Evolutionary conservation across 2,797 vertebrate genomes (phyloP), one percentile per base, ranked within the genome.

Genomic region (Hyperoplus lanceolatus): DNA sequence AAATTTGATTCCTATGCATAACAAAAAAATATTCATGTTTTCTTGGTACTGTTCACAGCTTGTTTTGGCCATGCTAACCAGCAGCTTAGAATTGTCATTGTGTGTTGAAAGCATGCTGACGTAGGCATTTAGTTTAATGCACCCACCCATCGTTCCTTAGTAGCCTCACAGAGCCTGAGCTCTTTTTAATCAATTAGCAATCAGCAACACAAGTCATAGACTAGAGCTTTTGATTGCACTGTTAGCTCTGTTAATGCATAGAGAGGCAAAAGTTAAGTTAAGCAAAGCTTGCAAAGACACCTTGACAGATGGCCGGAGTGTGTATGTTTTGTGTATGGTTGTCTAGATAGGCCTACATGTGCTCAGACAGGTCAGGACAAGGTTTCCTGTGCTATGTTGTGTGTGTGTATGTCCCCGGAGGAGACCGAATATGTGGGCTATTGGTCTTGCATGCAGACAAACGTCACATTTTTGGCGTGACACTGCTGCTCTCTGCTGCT

Each of bases 381-480:
- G 54, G 49, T 72, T 72, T 76, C 21, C 77, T 61, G 10, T 9
- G n/a, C 46, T 72, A 13, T 36, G 69, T 21, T 75, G 0, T 1
- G 1, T 6, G 13, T 63, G 46, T 57, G 46, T 9, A 0, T 41
- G 15, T 59, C 4, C 29, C 48, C 48, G 8, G n/a, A 21, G 59
- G 56, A 61, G 59, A 4, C 18, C 16, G 39, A 4, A 63, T 4
- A n/a, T 77, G 8, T 57, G 5, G 45, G 57, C n/a, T 11, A 65
- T 16, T 74, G 15, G 64, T 0, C 55, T 67, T 45, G 70, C 12
- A 21, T 61, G 36, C 62, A 75, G 53, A 68, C 70, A 75, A 82
- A 71, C 29, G 41, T 90, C 83, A 73, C 77, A 77, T 89, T 87
- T 79, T 68, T 77, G 14, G 54, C 70, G 59, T 81, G 84, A 84